phyloP scores from a whole-genome alignment of 2,888 invertebrate species.

The Chironomus riparius region DNA sequence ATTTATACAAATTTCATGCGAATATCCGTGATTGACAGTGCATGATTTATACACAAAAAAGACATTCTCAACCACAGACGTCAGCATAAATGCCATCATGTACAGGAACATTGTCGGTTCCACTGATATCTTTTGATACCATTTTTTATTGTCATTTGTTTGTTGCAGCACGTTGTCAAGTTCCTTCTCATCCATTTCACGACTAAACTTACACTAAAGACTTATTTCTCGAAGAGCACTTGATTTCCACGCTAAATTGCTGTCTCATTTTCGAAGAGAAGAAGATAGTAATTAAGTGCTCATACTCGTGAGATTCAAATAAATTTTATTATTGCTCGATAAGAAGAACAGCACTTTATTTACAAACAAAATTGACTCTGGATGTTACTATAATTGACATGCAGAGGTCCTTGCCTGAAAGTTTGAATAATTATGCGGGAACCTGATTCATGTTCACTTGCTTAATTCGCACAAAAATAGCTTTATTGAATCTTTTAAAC shows the following conservation, averaged over 20 bases:
- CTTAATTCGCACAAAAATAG: no score
- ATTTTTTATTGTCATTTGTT: slow-evolving; percentile 19
- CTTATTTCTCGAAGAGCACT: background rate
- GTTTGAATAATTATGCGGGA: no score
- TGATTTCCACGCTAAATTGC: background rate
- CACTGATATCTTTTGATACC: slow-evolving; percentile 51
- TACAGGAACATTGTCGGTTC: slow-evolving; percentile 83
- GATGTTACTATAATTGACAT: no score
- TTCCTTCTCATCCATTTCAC: background rate
- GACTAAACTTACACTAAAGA: background rate
- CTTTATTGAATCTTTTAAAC: no score
- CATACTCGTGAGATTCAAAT: background rate
- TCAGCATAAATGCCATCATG: slow-evolving; percentile 79
- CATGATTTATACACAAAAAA: slow-evolving; percentile 73
- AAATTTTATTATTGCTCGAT: background rate
- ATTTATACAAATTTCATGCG: slow-evolving; percentile 57
- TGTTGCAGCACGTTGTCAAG: background rate
- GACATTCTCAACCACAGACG: slow-evolving; percentile 68
- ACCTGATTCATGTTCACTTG: no score
- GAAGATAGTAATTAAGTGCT: background rate
- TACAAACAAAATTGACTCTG: background rate
- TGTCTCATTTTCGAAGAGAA: background rate
- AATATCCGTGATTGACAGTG: slow-evolving; percentile 60
- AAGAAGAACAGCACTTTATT: background rate
- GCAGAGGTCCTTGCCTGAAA: no score